A percentile compares a stretch with the other conserved stretches of the same genome.
These are phyloP conservation scores for Chlorodrepanis virens DNA, from an alignment of 2,113 vertebrate species.

Conservation along the genomic window DNA sequence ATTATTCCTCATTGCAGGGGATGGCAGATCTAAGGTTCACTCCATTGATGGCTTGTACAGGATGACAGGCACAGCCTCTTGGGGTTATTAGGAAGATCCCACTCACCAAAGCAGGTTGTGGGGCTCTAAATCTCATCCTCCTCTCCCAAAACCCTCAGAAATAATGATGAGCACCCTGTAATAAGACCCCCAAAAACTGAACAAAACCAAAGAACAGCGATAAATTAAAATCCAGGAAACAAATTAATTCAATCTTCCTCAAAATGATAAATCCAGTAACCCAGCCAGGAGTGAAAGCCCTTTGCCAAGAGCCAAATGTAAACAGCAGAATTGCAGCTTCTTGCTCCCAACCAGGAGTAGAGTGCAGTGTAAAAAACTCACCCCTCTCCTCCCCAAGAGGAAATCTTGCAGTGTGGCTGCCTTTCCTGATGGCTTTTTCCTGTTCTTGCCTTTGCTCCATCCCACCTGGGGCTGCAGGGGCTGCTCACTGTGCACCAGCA, in stretches of 20 bases:
- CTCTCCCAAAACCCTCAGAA: not conserved
- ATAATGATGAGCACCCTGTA: not conserved
- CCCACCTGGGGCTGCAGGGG: fast-evolving
- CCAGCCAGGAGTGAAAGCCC: not conserved
- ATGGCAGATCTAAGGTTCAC: not conserved
- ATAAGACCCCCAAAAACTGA: not conserved
- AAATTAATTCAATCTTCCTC: not conserved
- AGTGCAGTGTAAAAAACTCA: not conserved
- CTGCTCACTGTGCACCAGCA: not conserved
- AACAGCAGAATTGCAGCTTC: not conserved
- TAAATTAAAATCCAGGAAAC: not conserved
- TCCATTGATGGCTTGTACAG: not conserved
- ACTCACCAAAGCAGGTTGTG: fast-evolving
- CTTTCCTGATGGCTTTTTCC: not conserved
- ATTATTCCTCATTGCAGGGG: not conserved
- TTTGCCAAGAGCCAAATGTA: not conserved
- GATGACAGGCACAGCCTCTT: not conserved
- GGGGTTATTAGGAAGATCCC: not conserved
- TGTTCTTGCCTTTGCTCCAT: not conserved
- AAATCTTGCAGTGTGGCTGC: not conserved
- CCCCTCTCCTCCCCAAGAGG: not conserved
- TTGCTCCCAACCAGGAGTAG: not conserved
- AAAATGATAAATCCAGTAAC: not conserved
- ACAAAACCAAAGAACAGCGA: not conserved
- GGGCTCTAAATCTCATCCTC: not conserved